Conservation (phyloP, 2,797 vertebrate species). For the Paramormyrops hopkinsi region DNA sequence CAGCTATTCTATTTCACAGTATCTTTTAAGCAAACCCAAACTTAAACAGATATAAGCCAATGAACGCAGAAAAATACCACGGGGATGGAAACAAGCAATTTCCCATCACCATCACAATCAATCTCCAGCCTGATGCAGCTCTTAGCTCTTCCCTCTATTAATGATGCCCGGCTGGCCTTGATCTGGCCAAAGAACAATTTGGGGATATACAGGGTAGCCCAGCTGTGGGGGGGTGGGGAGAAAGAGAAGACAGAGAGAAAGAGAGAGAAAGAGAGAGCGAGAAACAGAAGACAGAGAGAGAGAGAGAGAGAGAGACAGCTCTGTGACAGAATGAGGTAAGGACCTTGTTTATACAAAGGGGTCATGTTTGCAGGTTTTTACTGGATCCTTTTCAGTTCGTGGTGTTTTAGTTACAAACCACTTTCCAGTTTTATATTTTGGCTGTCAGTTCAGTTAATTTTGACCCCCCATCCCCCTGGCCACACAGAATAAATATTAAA, state of each 20-base stretch:
- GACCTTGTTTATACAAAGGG: slow-evolving; percentile 2
- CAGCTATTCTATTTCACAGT: neutral
- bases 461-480: neutral
- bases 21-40: neutral
- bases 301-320: neutral
- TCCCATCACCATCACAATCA: neutral
- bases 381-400: neutral
- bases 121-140: neutral
- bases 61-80: neutral
- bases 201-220: neutral
- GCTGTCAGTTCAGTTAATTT: neutral
- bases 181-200: neutral
- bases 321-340: neutral
- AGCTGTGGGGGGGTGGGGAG: neutral
- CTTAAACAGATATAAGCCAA: neutral
- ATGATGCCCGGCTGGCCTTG: neutral
- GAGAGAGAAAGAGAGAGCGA: too few species aligned
- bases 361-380: neutral
- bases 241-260: neutral
- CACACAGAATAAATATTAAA: neutral
- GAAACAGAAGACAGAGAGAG: neutral
- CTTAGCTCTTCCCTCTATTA: neutral
- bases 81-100: neutral
- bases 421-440: neutral
- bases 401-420: neutral